phyloP scores from a whole-genome alignment of 2,888 invertebrate species.

The Tetrapedia diversipes region DNA sequence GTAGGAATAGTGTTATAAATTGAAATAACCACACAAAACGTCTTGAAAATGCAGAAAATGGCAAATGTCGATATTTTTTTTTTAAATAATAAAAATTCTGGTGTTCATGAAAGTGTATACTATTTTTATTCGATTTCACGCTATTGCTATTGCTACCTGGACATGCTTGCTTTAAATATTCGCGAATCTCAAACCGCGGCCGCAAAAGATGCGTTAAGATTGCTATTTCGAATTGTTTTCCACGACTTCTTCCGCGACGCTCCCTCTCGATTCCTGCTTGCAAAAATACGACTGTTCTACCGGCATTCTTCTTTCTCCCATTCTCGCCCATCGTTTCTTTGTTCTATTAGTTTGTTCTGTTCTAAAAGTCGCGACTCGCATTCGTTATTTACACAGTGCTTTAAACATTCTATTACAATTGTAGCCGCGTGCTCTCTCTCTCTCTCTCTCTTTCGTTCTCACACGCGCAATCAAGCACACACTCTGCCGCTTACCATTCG shows the following conservation, averaged over 20 bases:
- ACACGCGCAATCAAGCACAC: neutral
- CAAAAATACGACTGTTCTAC: slow-evolving; percentile 59
- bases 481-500: slow-evolving; percentile 3
- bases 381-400: slow-evolving; percentile 56
- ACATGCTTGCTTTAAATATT: too few species aligned
- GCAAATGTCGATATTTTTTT: too few species aligned
- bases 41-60: too few species aligned
- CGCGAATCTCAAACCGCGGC: too few species aligned
- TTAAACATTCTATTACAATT: slow-evolving; percentile 27
- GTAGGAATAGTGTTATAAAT: too few species aligned
- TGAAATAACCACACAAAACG: too few species aligned
- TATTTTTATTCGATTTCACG: too few species aligned
- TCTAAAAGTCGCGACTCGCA: slow-evolving; percentile 39
- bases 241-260: slow-evolving; percentile 15
- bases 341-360: slow-evolving; percentile 43
- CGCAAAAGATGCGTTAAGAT: too few species aligned
- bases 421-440: slow-evolving; percentile 16
- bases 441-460: slow-evolving; percentile 5
- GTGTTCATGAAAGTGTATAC: too few species aligned
- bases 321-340: slow-evolving; percentile 52
- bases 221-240: slow-evolving; percentile 15
- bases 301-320: slow-evolving; percentile 32
- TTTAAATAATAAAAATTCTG: too few species aligned
- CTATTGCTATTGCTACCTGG: too few species aligned
- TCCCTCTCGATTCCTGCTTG: slow-evolving; percentile 27